Conservation (phyloP, 53 echinoderm and acorn worm species). For the Apostichopus leukothele region DNA sequence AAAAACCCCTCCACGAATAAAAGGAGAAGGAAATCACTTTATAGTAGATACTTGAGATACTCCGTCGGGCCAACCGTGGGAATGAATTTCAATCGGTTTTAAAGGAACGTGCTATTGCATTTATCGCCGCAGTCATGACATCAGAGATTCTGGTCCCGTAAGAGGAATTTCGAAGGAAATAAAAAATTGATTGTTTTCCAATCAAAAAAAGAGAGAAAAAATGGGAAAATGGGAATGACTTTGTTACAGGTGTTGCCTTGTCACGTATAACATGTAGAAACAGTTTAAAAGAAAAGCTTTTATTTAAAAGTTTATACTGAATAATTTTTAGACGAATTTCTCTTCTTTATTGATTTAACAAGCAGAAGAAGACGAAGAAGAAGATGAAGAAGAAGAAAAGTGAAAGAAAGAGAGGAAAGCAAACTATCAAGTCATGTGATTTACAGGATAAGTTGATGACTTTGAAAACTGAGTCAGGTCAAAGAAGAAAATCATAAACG, state of each 20-base stretch:
- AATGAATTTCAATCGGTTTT: constrained; percentile 10
- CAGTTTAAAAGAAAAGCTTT: no score
- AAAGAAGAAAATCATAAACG: no score
- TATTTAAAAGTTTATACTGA: no score
- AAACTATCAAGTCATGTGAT: no score
- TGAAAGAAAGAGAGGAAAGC: no score
- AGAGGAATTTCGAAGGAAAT: neutral
- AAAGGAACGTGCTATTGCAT: neutral
- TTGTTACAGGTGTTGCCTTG: neutral
- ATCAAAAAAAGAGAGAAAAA: neutral
- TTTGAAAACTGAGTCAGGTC: no score
- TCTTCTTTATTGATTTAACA: no score
- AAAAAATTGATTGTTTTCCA: constrained; percentile 11
- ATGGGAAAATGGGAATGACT: neutral
- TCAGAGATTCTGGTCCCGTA: neutral
- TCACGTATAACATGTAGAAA: neutral
- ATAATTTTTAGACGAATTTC: no score
- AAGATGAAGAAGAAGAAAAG: no score
- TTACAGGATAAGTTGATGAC: no score
- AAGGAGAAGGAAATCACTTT: constrained; percentile 16
- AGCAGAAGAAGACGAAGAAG: no score
- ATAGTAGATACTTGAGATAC: constrained; percentile 6
- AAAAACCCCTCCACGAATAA: no score
- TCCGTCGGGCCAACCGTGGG: constrained; percentile 23
- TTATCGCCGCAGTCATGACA: neutral